Base-by-base conservation (phyloP, 2,888 invertebrate species). In the Podotricha telesiphe region DNA sequence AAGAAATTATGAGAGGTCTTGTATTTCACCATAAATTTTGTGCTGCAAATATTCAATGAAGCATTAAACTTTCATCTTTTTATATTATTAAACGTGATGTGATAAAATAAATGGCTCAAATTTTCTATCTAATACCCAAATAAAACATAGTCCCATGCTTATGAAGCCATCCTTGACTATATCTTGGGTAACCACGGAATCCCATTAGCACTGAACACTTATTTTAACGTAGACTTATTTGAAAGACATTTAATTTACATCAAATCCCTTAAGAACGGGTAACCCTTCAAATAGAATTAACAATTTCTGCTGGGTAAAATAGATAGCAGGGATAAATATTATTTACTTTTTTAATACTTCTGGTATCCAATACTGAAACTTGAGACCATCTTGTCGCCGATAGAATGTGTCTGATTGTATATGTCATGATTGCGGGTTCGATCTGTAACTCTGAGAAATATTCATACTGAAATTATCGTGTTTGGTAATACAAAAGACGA, bases 181-280 rank as follows among this genome's bases (percentile, higher is more conserved):
- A 67, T 58, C 66, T 22, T 17, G 58, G 56, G 28, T 20, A 63
- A 48, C 69, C 71, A 53, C 62, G 10, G 62, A 68, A 56, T 66
- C 68, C 45, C 22, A 66, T 66, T 69, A 59, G 62, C 56, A 40
- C 51, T 47, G 58, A 56, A 47, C 53, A 72, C 28, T 67, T 65
- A 51, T 72, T 72, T 62, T 67, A 65, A 58, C 67, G 20, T 42
- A 56, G 56, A 62, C 56, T 67, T 67, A 67, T 72, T 72, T 65
- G 69, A 72, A 67, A 65, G 58, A 69, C 67, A 67, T 70, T 67
- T 58, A 67, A 72, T 70, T 70, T 72, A 70, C 67, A 40, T 58
- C 28, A 63, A 72, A 70, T 70, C 70, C 65, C 62, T 51, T n/a
- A 58, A 62, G 67, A n/a, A 67, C 61, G 62, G 67, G 65, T 63